phyloP scores from a whole-genome alignment of 2,888 invertebrate species.

The Ectropis crepuscularia region DNA sequence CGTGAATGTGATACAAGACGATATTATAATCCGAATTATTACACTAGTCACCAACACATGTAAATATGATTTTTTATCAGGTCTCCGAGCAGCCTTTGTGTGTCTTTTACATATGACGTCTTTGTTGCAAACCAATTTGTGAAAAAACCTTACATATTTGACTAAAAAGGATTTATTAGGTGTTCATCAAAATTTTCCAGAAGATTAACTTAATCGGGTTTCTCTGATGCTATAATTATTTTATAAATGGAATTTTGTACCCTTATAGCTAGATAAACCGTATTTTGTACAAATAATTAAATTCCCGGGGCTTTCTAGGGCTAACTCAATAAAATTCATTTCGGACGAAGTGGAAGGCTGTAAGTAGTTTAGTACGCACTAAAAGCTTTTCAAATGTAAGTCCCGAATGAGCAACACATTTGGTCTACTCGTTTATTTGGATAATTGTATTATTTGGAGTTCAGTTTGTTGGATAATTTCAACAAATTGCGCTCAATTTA shows the following conservation, averaged over 20 bases:
- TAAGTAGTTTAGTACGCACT: conserved; percentile 67
- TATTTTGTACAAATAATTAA: conserved; percentile 61
- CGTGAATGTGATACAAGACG: no score
- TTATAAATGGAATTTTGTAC: conserved; percentile 10
- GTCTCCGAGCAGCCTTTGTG: no score
- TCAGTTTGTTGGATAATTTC: conserved; percentile 32
- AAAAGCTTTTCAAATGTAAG: conserved; percentile 63
- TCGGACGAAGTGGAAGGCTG: conserved; percentile 56
- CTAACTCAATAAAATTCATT: conserved; percentile 70
- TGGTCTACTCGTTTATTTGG: conserved; percentile 56
- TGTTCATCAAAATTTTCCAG: no score
- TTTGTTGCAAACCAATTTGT: no score
- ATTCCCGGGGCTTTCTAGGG: conserved; percentile 61
- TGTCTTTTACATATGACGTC: no score
- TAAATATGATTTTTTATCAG: no score
- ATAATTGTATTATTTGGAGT: conserved; percentile 53
- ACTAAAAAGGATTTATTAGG: no score
- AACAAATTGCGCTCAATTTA: conserved; percentile 30
- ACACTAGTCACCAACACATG: no score
- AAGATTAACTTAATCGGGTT: no score
- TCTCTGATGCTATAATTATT: background rate
- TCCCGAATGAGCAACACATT: conserved; percentile 55
- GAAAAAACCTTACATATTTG: no score
- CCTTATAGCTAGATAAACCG: conserved; percentile 35
- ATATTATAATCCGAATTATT: no score